Evolutionary conservation across 2,888 invertebrate genomes (phyloP).

Genomic region (Campaea margaritaria): DNA sequence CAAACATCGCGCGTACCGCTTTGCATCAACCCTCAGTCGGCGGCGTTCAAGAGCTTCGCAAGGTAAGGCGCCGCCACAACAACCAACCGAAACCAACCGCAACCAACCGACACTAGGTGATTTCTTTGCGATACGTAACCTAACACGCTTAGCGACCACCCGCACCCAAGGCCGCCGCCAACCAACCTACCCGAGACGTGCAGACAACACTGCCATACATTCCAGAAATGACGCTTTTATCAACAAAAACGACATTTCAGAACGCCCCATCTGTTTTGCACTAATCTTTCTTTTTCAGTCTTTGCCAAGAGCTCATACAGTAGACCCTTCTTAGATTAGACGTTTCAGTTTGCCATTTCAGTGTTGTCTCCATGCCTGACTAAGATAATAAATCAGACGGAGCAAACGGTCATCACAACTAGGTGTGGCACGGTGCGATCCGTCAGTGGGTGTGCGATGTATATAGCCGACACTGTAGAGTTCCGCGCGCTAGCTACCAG

Average conservation of each 20-base stretch:
- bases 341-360: slow-evolving; percentile 30
- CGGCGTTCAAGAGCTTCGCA: slow-evolving; percentile 99
- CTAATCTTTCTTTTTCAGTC: slow-evolving; percentile 18
- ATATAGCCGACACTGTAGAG: slow-evolving; percentile 1
- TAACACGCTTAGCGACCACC: slow-evolving; percentile 75
- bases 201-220: slow-evolving; percentile 39
- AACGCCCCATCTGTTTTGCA: slow-evolving; percentile 5
- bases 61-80: slow-evolving; percentile 91
- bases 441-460: slow-evolving; percentile 53
- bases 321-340: slow-evolving; percentile 6
- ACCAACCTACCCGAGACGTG: slow-evolving; percentile 47
- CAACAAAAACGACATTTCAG: slow-evolving; percentile 4
- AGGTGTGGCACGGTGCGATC: slow-evolving; percentile 77
- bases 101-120: slow-evolving; percentile 84
- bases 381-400: slow-evolving; percentile 73
- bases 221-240: not conserved
- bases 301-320: slow-evolving; percentile 25
- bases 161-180: slow-evolving; percentile 74
- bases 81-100: slow-evolving; percentile 73
- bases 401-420: slow-evolving; percentile 82
- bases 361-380: slow-evolving; percentile 71
- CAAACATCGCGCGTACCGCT: slow-evolving; percentile 98
- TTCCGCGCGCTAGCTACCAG: slow-evolving; percentile 46
- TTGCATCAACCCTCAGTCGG: slow-evolving; percentile 99
- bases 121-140: slow-evolving; percentile 83